phyloP scores from a whole-genome alignment of 2,113 vertebrate species.

The Cygnus buccinator region DNA sequence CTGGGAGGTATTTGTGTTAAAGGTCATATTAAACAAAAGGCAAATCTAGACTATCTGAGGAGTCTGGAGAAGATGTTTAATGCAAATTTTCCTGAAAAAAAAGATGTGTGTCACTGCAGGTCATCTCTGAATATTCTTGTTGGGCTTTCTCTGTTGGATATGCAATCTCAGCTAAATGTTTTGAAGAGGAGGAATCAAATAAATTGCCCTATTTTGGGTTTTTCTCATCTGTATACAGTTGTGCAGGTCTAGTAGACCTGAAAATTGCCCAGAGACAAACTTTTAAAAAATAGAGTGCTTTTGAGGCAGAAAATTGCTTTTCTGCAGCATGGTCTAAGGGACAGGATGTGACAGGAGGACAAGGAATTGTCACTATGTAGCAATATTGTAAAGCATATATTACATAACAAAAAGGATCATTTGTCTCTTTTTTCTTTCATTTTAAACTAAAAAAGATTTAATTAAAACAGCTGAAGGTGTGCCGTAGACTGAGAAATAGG shows the following conservation, averaged over 20 bases:
- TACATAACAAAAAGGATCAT: conserved; percentile 72
- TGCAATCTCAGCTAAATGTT: conserved; percentile 84
- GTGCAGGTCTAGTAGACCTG: conserved; percentile 83
- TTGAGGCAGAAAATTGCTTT: conserved; percentile 88
- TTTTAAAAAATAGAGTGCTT: conserved; percentile 82
- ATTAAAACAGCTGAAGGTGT: not conserved
- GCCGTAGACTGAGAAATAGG: not conserved
- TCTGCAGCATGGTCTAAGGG: conserved; percentile 77
- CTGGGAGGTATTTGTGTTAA: conserved; percentile 62
- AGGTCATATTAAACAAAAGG: conserved; percentile 72
- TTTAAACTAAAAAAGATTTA: conserved; percentile 51
- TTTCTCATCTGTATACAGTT: conserved; percentile 83
- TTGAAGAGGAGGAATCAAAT: conserved; percentile 82
- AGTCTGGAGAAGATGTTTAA: conserved; percentile 66
- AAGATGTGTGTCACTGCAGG: conserved; percentile 66
- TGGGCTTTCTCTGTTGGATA: conserved; percentile 75
- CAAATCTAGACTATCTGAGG: conserved; percentile 42
- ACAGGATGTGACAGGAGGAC: conserved; percentile 79
- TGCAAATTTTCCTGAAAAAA: conserved; percentile 70
- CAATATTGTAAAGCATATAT: conserved; percentile 68
- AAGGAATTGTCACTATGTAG: conserved; percentile 76
- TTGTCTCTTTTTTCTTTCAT: conserved; percentile 63
- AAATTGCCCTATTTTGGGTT: conserved; percentile 83
- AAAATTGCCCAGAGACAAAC: conserved; percentile 85
- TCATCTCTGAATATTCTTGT: conserved; percentile 75